phyloP scores from a whole-genome alignment of 2,888 invertebrate species.

The Drosophila testacea region DNA sequence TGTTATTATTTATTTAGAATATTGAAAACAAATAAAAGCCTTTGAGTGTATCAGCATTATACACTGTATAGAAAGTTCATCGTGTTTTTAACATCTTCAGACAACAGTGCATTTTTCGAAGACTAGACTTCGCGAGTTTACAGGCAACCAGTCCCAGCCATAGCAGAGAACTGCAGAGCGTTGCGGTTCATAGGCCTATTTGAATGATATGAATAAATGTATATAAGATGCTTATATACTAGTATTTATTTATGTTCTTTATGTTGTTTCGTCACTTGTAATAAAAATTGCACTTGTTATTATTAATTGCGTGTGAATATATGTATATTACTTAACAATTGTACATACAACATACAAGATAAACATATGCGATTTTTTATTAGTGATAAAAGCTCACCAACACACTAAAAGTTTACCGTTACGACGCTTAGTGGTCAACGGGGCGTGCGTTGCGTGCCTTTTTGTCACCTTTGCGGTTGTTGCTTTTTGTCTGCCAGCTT shows the following conservation, averaged over 20 bases:
- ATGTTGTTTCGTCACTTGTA: constrained; percentile 1
- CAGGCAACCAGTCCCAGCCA: constrained; percentile 10
- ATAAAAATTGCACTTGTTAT: constrained; percentile 26
- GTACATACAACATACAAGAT: not conserved
- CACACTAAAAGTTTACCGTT: constrained; percentile 40
- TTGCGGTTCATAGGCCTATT: constrained; percentile 30
- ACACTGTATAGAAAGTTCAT: not conserved
- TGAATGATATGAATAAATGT: constrained; percentile 13
- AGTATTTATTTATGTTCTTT: not conserved
- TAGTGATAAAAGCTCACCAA: constrained; percentile 27
- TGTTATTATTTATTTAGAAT: not conserved
- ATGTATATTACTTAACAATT: not conserved
- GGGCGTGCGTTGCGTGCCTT: constrained; percentile 54
- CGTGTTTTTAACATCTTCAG: not conserved
- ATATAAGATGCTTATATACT: not conserved
- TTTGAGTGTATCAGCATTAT: not conserved
- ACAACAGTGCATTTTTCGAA: constrained; percentile 33
- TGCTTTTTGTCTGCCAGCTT: constrained; percentile 40
- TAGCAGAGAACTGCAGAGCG: constrained; percentile 16
- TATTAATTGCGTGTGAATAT: constrained; percentile 27
- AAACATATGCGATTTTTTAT: constrained; percentile 19
- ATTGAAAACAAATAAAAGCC: not conserved
- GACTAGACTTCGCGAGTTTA: constrained; percentile 33
- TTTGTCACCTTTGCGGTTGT: constrained; percentile 34
- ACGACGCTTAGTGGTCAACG: constrained; percentile 34